A percentile compares a stretch with the other conserved stretches of the same genome.
phyloP scores from a whole-genome alignment of 2,888 invertebrate genomes.

The Erebia ligea region DNA sequence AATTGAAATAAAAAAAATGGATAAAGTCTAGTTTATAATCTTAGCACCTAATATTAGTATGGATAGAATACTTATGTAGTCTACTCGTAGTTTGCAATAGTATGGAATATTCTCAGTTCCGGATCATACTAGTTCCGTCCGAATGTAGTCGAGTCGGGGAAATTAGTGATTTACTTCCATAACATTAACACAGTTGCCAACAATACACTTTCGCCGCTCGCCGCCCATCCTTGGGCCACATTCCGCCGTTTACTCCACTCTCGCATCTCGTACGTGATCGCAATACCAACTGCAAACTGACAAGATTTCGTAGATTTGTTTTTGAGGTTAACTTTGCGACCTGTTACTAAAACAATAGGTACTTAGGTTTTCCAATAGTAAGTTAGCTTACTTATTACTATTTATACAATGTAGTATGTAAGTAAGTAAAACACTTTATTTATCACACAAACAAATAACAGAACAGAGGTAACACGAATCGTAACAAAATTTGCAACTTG shows the following conservation, averaged over 20 bases:
- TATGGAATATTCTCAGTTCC: too few relatives aligned
- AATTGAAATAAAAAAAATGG: too few relatives aligned
- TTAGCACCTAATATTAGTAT: too few relatives aligned
- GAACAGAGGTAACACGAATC: too few relatives aligned
- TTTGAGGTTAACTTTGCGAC: neutral
- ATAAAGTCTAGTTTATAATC: too few relatives aligned
- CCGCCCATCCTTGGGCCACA: slow-evolving; percentile 62
- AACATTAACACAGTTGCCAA: slow-evolving; percentile 34
- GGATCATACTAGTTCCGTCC: neutral
- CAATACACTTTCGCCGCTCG: slow-evolving; percentile 33
- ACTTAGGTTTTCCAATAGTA: neutral
- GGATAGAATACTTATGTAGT: too few relatives aligned
- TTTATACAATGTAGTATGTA: too few relatives aligned
- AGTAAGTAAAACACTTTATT: too few relatives aligned
- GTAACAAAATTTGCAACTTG: too few relatives aligned
- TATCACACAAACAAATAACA: too few relatives aligned
- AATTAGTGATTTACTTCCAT: slow-evolving; percentile 32
- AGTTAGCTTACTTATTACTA: too few relatives aligned
- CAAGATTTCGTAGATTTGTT: slow-evolving; percentile 11
- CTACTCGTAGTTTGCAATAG: too few relatives aligned
- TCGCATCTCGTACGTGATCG: slow-evolving; percentile 6
- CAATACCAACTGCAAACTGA: neutral
- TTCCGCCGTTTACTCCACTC: slow-evolving; percentile 39
- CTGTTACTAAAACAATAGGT: neutral
- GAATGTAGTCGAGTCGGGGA: slow-evolving; percentile 6